Evolutionary conservation across 2,113 vertebrate genomes (phyloP), one percentile per base, ranked within the genome.

Genomic region (Phoenicopterus ruber): DNA sequence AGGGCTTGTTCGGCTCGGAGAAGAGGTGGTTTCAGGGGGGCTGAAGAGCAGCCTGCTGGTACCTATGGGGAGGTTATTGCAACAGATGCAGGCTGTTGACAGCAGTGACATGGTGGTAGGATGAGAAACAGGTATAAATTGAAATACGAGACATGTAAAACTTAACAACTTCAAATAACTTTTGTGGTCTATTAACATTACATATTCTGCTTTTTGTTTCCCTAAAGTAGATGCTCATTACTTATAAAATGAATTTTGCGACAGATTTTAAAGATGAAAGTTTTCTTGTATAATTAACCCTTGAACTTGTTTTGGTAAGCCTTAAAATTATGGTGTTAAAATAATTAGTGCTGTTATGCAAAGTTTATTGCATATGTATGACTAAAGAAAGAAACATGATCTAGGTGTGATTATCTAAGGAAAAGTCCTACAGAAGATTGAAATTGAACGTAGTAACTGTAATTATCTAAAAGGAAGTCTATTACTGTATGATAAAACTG

Each of bases 401-500:
- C 73, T 91, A 90, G 93, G 76, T 96, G 67, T 96, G 92, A 89
- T 93, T 97, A 95, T 96, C 77, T 92, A 92, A 89, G 79, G 86
- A 87, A 93, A 96, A 97, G 84, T 96, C 88, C 91, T 97, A 86
- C 93, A 82, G 92, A 96, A 97, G 95, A 77, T 55, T 92, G 79
- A 95, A 96, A 77, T 85, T 95, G 94, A 98, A 96, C 63, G 11
- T 88, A 90, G 95, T 95, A 96, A 94, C 94, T 97, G 86, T 96
- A 98, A 97, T 98, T 97, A 97, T 97, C 94, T 97, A 88, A 97
- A 97, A 96, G 87, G 82, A 97, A 97, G 95, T 97, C 97, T 98
- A 98, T 98, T 98, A 98, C 52, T 55, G 70, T 97, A 98, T 98
- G 97, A 98, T 98, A 98, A 98, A 98, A 95, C 96, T 98, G 97